Percentiles rank a stretch among this genome's conserved stretches.
Conservation (phyloP, 2,888 invertebrate species). For the Bombylius discolor region DNA sequence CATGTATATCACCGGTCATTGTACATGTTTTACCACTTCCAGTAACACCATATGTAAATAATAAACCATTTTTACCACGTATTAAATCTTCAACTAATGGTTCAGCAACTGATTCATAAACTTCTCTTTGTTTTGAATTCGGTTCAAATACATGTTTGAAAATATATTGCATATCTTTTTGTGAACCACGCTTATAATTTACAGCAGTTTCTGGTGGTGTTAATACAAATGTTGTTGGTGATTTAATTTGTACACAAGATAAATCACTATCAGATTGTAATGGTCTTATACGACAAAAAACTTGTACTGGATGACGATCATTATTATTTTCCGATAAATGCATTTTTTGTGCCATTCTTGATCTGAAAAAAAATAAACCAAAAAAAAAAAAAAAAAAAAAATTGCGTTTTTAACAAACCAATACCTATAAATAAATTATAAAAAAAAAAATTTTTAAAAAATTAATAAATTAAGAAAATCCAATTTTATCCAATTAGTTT, state of each 20-base stretch:
- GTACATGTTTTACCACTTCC: slow-evolving; percentile 96
- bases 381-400: too few relatives aligned
- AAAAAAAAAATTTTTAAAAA: too few relatives aligned
- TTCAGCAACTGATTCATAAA: slow-evolving; percentile 66
- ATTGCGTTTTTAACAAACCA: too few relatives aligned
- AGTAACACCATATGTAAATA: slow-evolving; percentile 96
- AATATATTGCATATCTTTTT: slow-evolving; percentile 59
- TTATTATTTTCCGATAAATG: neutral
- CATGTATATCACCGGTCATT: slow-evolving; percentile 66
- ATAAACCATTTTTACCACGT: slow-evolving; percentile 77
- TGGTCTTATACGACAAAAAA: slow-evolving; percentile 77
- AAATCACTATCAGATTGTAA: slow-evolving; percentile 53
- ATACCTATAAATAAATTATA: too few relatives aligned
- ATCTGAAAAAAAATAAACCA: neutral
- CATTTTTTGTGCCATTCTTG: neutral
- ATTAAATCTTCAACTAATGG: slow-evolving; percentile 80
- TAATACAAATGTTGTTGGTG: slow-evolving; percentile 52
- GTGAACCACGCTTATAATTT: slow-evolving; percentile 45
- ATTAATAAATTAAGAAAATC: too few relatives aligned
- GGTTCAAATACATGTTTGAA: slow-evolving; percentile 80
- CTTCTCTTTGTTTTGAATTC: slow-evolving; percentile 62
- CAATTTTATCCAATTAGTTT: too few relatives aligned
- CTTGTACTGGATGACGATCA: slow-evolving; percentile 63
- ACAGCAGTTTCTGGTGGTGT: slow-evolving; percentile 51
- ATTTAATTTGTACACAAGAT: slow-evolving; percentile 56